Percentiles rank a stretch among this genome's conserved stretches.
phyloP scores from a whole-genome alignment of 2,888 invertebrate genomes.

The Xanthia togata region DNA sequence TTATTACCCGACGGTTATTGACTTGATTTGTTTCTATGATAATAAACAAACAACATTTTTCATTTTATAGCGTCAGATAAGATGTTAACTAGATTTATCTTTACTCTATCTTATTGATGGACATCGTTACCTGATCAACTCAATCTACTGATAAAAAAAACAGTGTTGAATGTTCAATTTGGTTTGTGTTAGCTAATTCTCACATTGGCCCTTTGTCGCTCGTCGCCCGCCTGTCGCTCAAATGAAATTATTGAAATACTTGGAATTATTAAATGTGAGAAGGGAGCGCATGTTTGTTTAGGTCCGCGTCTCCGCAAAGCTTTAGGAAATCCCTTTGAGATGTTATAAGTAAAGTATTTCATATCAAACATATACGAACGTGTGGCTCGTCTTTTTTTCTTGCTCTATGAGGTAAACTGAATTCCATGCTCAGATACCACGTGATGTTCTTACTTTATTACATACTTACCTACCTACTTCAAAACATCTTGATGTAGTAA shows the following conservation, averaged over 20 bases:
- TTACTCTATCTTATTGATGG: conserved; percentile 15
- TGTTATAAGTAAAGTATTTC: conserved; percentile 43
- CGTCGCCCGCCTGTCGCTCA: conserved; percentile 24
- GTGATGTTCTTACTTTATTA: conserved; percentile 24
- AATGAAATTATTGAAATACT: conserved; percentile 61
- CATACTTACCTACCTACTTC: conserved; percentile 13
- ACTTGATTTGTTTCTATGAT: conserved; percentile 3
- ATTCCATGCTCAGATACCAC: conserved; percentile 1
- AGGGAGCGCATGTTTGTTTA: conserved; percentile 58
- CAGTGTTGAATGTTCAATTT: conserved; percentile 30
- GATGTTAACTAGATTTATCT: not conserved
- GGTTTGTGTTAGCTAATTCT: conserved; percentile 31
- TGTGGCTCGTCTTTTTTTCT: conserved; percentile 2
- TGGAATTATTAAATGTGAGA: conserved; percentile 53
- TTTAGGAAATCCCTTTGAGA: conserved; percentile 55
- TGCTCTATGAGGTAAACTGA: conserved; percentile 2
- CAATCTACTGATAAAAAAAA: conserved; percentile 29
- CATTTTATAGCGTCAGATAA: not conserved
- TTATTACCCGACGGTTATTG: not conserved
- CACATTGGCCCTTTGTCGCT: conserved; percentile 28
- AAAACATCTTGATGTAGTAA: conserved; percentile 24
- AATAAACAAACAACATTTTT: not conserved
- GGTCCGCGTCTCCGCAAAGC: conserved; percentile 44
- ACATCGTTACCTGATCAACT: conserved; percentile 28
- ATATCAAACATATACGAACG: conserved; percentile 22